Conservation (phyloP, 2,797 vertebrate genomes). For the Peromyscus aztecus region DNA sequence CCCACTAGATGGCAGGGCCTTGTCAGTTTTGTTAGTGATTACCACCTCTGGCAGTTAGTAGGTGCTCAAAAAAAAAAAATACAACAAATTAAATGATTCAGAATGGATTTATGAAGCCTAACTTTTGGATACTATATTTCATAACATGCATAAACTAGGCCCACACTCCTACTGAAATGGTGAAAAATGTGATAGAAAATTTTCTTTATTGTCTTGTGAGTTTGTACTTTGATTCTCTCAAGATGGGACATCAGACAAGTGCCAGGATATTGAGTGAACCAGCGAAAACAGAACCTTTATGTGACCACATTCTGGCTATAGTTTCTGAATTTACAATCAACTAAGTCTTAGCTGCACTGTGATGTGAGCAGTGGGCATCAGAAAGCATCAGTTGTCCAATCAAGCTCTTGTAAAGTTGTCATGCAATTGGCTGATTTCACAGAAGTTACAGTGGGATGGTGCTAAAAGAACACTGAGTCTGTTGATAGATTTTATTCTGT, state of each 20-base stretch:
- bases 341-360: background rate
- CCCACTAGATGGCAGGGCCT: conserved; percentile 74
- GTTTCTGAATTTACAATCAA: background rate
- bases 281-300: background rate
- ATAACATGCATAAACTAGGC: background rate
- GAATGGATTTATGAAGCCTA: background rate
- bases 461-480: background rate
- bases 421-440: background rate
- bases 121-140: background rate
- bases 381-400: background rate
- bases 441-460: background rate
- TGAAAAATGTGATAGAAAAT: background rate
- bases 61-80: conserved; percentile 71
- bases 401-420: background rate
- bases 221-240: background rate
- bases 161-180: background rate
- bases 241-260: background rate
- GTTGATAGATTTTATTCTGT: background rate
- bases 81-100: background rate
- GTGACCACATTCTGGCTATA: background rate
- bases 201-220: background rate
- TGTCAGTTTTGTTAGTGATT: conserved; percentile 60
- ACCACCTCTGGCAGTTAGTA: conserved; percentile 64
- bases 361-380: background rate
- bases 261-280: background rate